These are phyloP conservation scores for Diadegma fenestrale DNA, from an alignment of 2,888 invertebrate species.

Conservation along the genomic window DNA sequence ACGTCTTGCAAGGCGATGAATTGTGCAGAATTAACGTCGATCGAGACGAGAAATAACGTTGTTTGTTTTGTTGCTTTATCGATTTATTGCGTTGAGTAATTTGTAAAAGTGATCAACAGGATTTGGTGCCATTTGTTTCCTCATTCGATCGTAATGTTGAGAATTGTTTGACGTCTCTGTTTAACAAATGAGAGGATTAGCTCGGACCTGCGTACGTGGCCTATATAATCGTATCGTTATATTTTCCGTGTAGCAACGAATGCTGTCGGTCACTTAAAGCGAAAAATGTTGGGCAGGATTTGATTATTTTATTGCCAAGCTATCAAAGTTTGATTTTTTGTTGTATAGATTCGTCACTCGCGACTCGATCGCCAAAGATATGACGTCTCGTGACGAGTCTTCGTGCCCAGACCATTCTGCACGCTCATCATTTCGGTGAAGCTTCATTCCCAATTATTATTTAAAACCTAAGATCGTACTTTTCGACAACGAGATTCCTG, in stretches of 20 bases:
- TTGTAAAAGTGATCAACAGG: constrained; percentile 15
- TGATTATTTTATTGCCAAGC: background rate
- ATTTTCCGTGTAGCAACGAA: background rate
- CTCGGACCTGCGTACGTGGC: background rate
- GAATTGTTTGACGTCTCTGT: background rate
- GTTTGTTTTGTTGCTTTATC: background rate
- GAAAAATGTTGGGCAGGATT: background rate
- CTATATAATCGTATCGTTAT: background rate
- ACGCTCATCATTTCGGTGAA: background rate
- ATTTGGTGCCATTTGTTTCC: background rate
- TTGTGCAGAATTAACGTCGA: background rate
- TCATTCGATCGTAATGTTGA: background rate
- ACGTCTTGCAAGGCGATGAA: background rate
- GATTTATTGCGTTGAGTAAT: background rate
- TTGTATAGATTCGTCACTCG: constrained; percentile 3
- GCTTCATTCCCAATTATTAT: background rate
- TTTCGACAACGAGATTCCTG: constrained; percentile 1
- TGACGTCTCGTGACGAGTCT: constrained; percentile 24
- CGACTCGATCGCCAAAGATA: constrained; percentile 8
- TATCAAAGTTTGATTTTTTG: background rate
- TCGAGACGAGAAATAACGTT: background rate
- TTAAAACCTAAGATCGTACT: background rate
- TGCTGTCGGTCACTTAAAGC: background rate
- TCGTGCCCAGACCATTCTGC: constrained; percentile 12
- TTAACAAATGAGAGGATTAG: background rate